Base-by-base conservation (phyloP, 2,797 vertebrate genomes). In the Otolemur crassicaudatus region DNA sequence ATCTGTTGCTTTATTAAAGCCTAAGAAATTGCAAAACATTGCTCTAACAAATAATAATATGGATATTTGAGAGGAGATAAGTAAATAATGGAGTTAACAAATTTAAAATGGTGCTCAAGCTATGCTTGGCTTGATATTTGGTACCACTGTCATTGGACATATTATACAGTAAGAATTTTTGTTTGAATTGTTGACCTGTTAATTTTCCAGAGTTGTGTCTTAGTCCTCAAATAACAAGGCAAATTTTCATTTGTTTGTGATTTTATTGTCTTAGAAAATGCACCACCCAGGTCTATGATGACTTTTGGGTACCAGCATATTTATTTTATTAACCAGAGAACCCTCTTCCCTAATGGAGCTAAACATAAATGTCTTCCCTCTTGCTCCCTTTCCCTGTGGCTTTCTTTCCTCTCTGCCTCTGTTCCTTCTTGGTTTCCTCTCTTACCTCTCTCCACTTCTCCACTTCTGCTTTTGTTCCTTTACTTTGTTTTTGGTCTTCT, bases 251-350 rank as follows among this genome's bases (percentile, higher is more conserved):
- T 84, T 90, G 46, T 90, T 95, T 86, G 22, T 93, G 70, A 53
- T 73, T 49, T 95, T 87, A 91, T 79, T 87, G 25, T 63, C 13
- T 90, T 87, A 34, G 91, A 95, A 91, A 86, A 82, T 12, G 37
- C 11, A 29, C n/a, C 29, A 31, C 31, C 58, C 17, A 1, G 75
- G 37, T 75, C 12, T 34, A 0, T 61, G 69, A 80, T 77, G 70
- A 60, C 16, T 82, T 20, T 75, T 5, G 13, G 65, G 27, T 46
- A 84, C 49, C 19, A 53, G 37, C 83, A 29, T 72, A 27, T 60
- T 34, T 37, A 70, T 37, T 46, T 65, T 53, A 56, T 79, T 96
- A 67, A 58, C 34, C 20, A 77, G 43, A 79, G 94, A 85, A 56
- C 12, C 40, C 34, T 46, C 0, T 22, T 75, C 16, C 25, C 23